Base-by-base conservation (phyloP, 1,140 invertebrate species). In the Physella acuta region DNA sequence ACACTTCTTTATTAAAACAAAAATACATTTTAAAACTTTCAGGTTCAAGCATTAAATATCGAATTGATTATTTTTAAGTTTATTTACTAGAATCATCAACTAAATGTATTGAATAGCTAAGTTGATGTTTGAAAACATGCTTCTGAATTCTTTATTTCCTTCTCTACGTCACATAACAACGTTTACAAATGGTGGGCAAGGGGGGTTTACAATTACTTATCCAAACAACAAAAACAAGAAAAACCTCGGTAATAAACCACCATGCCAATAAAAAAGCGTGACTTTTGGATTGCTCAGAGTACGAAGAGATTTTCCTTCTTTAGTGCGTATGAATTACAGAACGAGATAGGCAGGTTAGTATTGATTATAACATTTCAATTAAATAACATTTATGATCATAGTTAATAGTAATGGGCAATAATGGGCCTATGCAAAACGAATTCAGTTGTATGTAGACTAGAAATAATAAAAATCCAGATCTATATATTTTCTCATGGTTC, bases 81-180 rank as follows among this genome's bases (percentile, higher is more conserved):
- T n/a, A n/a, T n/a, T n/a, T n/a, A n/a, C n/a, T n/a, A n/a, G n/a
- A n/a, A n/a, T n/a, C n/a, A n/a, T n/a, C n/a, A n/a, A n/a, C n/a
- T n/a, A n/a, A n/a, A n/a, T n/a, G n/a, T n/a, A n/a, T n/a, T n/a
- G n/a, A n/a, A n/a, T n/a, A n/a, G n/a, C n/a, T n/a, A n/a, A n/a
- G n/a, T n/a, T n/a, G n/a, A n/a, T n/a, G n/a, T n/a, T n/a, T n/a
- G n/a, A n/a, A n/a, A n/a, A n/a, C n/a, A n/a, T n/a, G n/a, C n/a
- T n/a, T n/a, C n/a, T n/a, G n/a, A n/a, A n/a, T n/a, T n/a, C n/a
- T n/a, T n/a, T n/a, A n/a, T n/a, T n/a, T n/a, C n/a, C n/a, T n/a
- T n/a, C n/a, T n/a, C n/a, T n/a, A 62, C 60, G 60, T 62, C 60
- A 62, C 60, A 61, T 44, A 17, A 37, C 60, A 37, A 44, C 60